Base-by-base conservation (phyloP, 2,113 vertebrate species). In the Rhineura floridana region DNA sequence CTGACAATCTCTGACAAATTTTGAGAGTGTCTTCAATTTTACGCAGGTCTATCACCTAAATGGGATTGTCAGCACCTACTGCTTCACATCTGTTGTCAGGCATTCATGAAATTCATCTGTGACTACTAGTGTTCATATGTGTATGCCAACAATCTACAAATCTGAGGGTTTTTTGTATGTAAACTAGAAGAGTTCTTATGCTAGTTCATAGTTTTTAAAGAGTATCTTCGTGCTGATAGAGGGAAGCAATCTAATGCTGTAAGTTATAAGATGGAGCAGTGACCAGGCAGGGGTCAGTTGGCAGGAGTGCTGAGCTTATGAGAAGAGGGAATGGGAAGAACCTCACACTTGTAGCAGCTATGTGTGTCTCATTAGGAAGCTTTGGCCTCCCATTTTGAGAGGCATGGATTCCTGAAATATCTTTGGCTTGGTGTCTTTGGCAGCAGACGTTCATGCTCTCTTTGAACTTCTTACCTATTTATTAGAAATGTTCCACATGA, bases 351-450 rank as follows among this genome's bases (percentile, higher is more conserved):
- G 33, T 83, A 63, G 80, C 80, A 83, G 76, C 46, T 88, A 73
- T 55, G 7, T n/a, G 52, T 17, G 19, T 33, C 30, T 73, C 39
- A 23, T 65, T 83, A 30, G 42, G 46, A 42, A 39, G 23, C 62
- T 17, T 83, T 83, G 59, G 42, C 72, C 28, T 77, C 48, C 62
- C 17, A 10, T 62, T 67, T 42, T 83, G 59, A 77, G 44, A 52
- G 77, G 25, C 42, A 42, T 52, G n/a, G 15, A 77, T 33, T 11
- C 65, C 19, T 36, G 36, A 88, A 88, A 33, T 87, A 79, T 85
- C 89, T 88, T 81, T 91, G 85, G 39, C 62, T 89, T 67, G 90
- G 86, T 87, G 91, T 84, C 83, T 90, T 4, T 83, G 52, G 69
- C 82, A 84, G 78, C 88, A 91, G 52, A 83, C 91, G 84, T 91